Percentiles rank a stretch among this genome's conserved stretches.
Conservation (phyloP, 2,888 invertebrate species). For the Polydrusus tereticollis region DNA sequence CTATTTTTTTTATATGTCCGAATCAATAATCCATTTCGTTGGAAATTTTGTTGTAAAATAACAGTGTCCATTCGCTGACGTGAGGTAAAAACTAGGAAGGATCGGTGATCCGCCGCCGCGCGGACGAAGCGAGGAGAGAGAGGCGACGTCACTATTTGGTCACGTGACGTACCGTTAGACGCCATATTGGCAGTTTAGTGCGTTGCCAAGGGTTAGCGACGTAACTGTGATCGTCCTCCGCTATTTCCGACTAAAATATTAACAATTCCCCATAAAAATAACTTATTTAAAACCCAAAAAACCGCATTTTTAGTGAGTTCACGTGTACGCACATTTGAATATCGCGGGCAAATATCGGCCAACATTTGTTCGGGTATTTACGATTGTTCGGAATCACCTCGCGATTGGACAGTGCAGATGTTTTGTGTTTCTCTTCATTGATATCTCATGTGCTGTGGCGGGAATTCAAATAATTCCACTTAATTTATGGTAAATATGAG, state of each 20-base stretch:
- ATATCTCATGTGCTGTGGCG: constrained; percentile 61
- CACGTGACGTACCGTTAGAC: constrained; percentile 72
- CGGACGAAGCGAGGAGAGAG: constrained; percentile 53
- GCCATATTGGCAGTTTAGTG: constrained; percentile 73
- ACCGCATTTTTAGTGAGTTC: constrained; percentile 36
- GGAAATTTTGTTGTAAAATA: constrained; percentile 35
- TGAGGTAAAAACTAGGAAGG: constrained; percentile 65
- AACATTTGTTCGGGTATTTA: constrained; percentile 66
- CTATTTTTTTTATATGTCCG: constrained; percentile 22
- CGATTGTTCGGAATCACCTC: constrained; percentile 64
- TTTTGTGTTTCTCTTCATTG: constrained; percentile 63
- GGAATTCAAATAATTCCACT: constrained; percentile 57
- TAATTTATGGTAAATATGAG: constrained; percentile 57
- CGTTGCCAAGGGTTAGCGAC: constrained; percentile 69
- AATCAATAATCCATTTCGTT: constrained; percentile 25
- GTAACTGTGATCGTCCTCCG: constrained; percentile 60
- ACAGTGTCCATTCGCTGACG: constrained; percentile 65
- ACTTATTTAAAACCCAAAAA: constrained; percentile 13
- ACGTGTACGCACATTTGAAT: constrained; percentile 62
- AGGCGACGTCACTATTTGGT: constrained; percentile 69
- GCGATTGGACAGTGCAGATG: constrained; percentile 67
- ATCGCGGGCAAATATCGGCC: constrained; percentile 60
- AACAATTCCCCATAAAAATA: constrained; percentile 10
- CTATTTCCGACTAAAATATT: constrained; percentile 50
- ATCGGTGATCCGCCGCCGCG: constrained; percentile 59